These are phyloP conservation scores for Dolichotis patagonum DNA, from an alignment of 2,113 vertebrate species.

Conservation along the genomic window DNA sequence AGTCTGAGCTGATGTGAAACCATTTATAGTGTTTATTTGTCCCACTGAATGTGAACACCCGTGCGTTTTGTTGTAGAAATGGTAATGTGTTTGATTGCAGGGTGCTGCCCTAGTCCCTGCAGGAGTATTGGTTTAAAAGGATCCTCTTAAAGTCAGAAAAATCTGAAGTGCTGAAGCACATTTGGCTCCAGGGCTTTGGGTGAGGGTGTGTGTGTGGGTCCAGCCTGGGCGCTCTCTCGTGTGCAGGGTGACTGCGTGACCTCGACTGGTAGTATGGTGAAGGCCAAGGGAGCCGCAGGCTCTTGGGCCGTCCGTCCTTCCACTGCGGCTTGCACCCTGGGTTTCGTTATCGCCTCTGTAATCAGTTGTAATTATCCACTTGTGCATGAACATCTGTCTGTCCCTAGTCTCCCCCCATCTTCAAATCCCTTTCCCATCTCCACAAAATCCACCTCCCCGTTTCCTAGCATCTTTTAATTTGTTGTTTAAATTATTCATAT, in stretches of 20 bases:
- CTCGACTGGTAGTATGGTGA: background rate
- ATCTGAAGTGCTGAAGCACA: background rate
- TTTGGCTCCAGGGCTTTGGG: background rate
- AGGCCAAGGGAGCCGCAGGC: background rate
- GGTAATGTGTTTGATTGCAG: slow-evolving; percentile 42
- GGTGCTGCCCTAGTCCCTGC: background rate
- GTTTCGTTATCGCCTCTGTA: background rate
- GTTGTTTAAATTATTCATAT: background rate
- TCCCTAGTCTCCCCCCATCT: background rate
- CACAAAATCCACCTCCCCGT: background rate
- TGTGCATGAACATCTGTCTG: background rate
- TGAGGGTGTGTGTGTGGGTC: background rate
- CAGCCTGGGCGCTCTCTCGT: background rate
- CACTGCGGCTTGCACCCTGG: background rate
- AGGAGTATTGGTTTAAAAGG: background rate
- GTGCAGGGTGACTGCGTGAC: background rate
- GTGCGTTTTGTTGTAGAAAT: slow-evolving; percentile 54
- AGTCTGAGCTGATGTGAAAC: background rate
- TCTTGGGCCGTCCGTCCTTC: background rate
- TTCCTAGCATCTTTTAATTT: background rate
- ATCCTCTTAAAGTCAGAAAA: slow-evolving; percentile 35
- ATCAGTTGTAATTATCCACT: slow-evolving; percentile 37
- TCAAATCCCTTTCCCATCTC: background rate
- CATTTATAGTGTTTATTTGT: slow-evolving; percentile 56
- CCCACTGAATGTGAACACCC: slow-evolving; percentile 44